phyloP scores from a whole-genome alignment of 2,888 invertebrate species.

The Elmis aenea region DNA sequence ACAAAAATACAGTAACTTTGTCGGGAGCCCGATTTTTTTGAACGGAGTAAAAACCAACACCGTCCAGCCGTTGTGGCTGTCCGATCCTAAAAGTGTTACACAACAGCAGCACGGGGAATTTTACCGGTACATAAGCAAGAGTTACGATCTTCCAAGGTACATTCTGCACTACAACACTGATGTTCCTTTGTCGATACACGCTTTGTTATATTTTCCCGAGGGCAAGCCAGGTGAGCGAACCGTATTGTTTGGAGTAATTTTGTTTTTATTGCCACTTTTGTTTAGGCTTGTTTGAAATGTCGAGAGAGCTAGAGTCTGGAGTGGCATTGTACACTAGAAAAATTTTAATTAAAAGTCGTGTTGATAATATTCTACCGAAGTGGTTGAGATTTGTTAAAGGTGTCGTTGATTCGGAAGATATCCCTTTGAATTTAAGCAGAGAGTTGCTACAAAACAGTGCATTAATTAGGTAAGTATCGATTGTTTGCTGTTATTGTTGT shows the following conservation, averaged over 20 bases:
- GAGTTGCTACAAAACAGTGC: constrained; percentile 92
- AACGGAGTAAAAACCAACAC: constrained; percentile 87
- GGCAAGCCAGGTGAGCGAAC: constrained; percentile 55
- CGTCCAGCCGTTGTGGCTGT: constrained; percentile 87
- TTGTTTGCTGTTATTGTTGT: too few species aligned
- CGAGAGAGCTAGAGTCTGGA: constrained; percentile 77
- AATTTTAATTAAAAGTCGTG: constrained; percentile 86
- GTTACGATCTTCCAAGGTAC: constrained; percentile 84
- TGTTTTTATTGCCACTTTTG: constrained; percentile 6
- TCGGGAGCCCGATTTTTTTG: constrained; percentile 86
- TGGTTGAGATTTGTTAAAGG: constrained; percentile 96
- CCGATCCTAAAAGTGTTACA: constrained; percentile 84
- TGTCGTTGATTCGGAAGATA: constrained; percentile 97
- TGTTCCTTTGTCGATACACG: constrained; percentile 85
- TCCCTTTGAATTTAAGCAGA: constrained; percentile 93
- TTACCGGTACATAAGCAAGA: constrained; percentile 82
- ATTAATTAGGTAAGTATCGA: constrained; percentile 73
- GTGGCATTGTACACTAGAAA: constrained; percentile 89
- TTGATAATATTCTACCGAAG: constrained; percentile 86
- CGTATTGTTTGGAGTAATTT: background rate
- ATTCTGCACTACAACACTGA: constrained; percentile 90
- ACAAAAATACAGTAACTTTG: constrained; percentile 96
- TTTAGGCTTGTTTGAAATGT: constrained; percentile 79
- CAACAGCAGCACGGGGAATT: constrained; percentile 87
- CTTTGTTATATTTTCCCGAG: constrained; percentile 90